Evolutionary conservation across 1,140 invertebrate species (phyloP), one percentile per base, ranked within the genome.

Genomic region (Scaptomyza graminum): DNA sequence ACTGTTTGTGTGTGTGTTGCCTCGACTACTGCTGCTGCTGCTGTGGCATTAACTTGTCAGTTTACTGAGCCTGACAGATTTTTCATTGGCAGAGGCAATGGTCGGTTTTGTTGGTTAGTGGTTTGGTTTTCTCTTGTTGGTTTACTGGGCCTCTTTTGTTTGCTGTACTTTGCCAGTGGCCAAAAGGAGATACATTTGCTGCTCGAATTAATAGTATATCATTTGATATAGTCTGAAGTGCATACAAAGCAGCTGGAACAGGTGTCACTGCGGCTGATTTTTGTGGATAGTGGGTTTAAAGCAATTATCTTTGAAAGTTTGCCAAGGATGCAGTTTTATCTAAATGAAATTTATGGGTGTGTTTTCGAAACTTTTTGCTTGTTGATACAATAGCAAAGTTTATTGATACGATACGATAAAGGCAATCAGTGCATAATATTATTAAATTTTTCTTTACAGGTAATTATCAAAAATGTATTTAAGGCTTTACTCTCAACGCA

Each of bases 11-110:
- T 34, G 46, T 41, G 28, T 66, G 37, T 18, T 52, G 56, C 63
- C 44, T 34, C 44, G 77, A 57, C 49, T 22, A 64, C 39, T 56
- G 28, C 56, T 13, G 50, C 5, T 49, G 47, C 51, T 67, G 61
- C 44, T 87, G 74, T 69, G 78, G 82, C 78, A 87, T 87, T 87
- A 87, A 88, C 74, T 82, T 88, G 82, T 87, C 82, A 73, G 82
- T 87, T 82, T 82, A 75, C 76, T 88, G 79, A 87, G 83, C 79
- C 57, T 87, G 82, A 82, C 82, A 87, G 82, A 87, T 87, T 88
- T 88, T 88, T 82, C 82, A 82, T 82, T 72, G 79, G 64, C 41
- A 50, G 18, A 50, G 67, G 15, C 41, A 37, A 12, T 41, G 34
- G 39, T 39, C 34, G 34, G 39, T 49, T 31, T 34, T 34, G 31